Base-by-base conservation (phyloP, 2,888 invertebrate genomes). In the Caenorhabditis plicata region DNA sequence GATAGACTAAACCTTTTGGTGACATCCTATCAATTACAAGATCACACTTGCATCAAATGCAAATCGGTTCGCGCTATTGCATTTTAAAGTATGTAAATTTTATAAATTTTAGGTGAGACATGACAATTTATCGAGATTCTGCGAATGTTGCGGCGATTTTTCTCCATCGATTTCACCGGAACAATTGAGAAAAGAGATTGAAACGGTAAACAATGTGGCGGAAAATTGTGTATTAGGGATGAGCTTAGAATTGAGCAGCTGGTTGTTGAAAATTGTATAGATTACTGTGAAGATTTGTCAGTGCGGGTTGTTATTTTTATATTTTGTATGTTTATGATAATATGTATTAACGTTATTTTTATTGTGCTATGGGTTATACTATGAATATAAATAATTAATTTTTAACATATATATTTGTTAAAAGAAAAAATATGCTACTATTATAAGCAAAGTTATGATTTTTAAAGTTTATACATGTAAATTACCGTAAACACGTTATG, bases 11-110 rank as follows among this genome's bases (percentile, higher is more conserved):
- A 70, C 35, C 56, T 64, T 41, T 49, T 78, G 49, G 52, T 71
- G 25, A 88, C 93, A 88, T 88, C 90, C 1, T 92, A 88, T 79
- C 88, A 89, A 19, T 84, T 96, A 36, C 96, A 98, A 83, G 98
- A 98, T 84, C 85, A 94, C 60, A 87, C 89, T 72, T 98, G 96
- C 81, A 84, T 83, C 22, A 88, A 92, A 78, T 98, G 96, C 82
- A 86, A 87, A 73, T 88, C 89, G 87, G 90, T 90, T 27, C 13
- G 13, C 29, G 8, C 29, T 7, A 27, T 8, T 35, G n/a, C 7
- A 11, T 5, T 11, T 15, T 8, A 35, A n/a, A 11, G 19, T 35
- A 35, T 26, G 4, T 13, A 33, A 33, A 32, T 4, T 15, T 22
- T 9, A 9, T 2, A 38, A 11, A 26, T 38, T 58, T 27, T 27